phyloP scores from a whole-genome alignment of 2,888 invertebrate species.

The Halictus quadricinctus region DNA sequence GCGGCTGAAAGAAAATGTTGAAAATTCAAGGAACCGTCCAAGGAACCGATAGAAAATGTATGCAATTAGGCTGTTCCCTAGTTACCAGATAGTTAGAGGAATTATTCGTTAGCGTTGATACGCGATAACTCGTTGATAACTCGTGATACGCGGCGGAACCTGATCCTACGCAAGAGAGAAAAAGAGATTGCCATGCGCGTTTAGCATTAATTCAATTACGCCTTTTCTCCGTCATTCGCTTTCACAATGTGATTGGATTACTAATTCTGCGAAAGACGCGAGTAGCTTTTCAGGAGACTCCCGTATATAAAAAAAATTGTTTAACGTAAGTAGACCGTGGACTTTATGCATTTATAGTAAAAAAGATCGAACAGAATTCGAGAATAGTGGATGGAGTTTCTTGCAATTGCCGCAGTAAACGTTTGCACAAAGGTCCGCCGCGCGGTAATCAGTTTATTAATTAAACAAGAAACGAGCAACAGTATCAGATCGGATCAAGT shows the following conservation, averaged over 20 bases:
- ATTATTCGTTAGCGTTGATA: not conserved
- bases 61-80: not conserved
- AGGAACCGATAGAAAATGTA: not conserved
- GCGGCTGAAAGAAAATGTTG: not conserved
- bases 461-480: not conserved
- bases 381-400: not conserved
- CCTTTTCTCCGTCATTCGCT: not conserved
- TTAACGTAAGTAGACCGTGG: not conserved
- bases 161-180: not conserved
- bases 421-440: not conserved
- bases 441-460: not conserved
- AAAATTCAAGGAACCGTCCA: too few relatives aligned
- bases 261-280: not conserved
- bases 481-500: not conserved
- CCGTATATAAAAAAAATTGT: not conserved
- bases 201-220: slow-evolving; percentile 9
- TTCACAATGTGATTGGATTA: not conserved
- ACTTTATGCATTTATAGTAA: not conserved
- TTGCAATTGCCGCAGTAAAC: not conserved
- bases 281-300: not conserved
- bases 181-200: not conserved
- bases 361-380: not conserved
- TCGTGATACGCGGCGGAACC: not conserved
- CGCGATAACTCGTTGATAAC: not conserved
- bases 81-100: not conserved